Evolutionary conservation across 2,888 invertebrate species (phyloP), one percentile per base, ranked within the genome.

Genomic region (Hylaea fasciaria): DNA sequence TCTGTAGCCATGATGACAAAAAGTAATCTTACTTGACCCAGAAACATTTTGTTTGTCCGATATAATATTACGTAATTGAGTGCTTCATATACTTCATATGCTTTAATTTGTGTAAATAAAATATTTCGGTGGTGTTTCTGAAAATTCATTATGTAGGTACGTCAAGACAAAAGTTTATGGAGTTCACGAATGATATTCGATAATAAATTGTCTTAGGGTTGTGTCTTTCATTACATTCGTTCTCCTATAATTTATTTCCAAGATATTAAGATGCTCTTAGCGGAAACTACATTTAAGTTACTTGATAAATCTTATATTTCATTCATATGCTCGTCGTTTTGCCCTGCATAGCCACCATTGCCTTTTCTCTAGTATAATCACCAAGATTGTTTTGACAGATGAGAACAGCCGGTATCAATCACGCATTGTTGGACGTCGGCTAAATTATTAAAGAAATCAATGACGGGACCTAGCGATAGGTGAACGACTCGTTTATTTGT

Each of bases 401-500:
- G 63, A 22, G 3, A 22, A 22, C 22, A 22, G 22, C 22, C 5
- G 65, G 62, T 67, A 80, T 82, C 74, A 76, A 78, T 81, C 75
- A 75, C 72, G 72, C 59, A 62, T 62, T 65, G 66, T 72, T 76
- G 64, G 66, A 69, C 65, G 58, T 56, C 61, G 53, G 50, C 41
- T 59, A n/a, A n/a, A n/a, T n/a, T n/a, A 57, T 62, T 71, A 65
- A 59, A 68, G 69, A 67, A 81, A 73, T 77, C 79, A 83, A 72
- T 78, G 70, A 58, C 73, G 73, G 69, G 64, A 73, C 72, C 73
- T 80, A 70, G 69, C 66, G 72, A 65, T 81, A 80, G 86, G 87
- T 88, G 87, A 90, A 89, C 70, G 89, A 84, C 88, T 85, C 71
- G 69, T 87, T 87, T 87, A 90, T 89, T 85, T n/a, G n/a, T n/a